These are phyloP conservation scores for Lasioglossum marginatum DNA, from an alignment of 2,888 invertebrate species.

Conservation along the genomic window DNA sequence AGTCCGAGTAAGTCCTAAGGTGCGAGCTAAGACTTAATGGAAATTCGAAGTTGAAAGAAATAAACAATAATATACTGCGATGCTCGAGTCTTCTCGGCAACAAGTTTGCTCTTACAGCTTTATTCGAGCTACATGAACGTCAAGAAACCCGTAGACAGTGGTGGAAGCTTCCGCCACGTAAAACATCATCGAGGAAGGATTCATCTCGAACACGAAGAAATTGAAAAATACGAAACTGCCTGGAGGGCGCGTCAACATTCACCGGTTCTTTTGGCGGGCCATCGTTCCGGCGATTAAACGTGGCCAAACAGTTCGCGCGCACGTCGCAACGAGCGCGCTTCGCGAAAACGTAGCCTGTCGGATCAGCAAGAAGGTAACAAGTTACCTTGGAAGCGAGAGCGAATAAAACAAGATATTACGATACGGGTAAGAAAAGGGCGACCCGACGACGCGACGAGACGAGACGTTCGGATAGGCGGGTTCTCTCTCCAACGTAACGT, in stretches of 20 bases:
- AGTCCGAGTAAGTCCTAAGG: neutral
- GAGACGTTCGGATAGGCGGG: constrained; percentile 55
- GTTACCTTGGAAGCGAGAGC: constrained; percentile 58
- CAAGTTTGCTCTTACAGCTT: neutral
- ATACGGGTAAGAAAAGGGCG: constrained; percentile 58
- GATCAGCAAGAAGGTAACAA: constrained; percentile 67
- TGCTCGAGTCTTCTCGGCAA: neutral
- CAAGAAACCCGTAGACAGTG: neutral
- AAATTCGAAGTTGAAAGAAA: neutral
- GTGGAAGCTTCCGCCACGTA: neutral
- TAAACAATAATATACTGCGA: neutral
- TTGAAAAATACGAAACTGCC: neutral
- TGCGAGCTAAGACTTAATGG: neutral
- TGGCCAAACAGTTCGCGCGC: constrained; percentile 13
- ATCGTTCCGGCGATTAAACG: constrained; percentile 11
- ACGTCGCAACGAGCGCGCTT: constrained; percentile 7
- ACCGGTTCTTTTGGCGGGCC: neutral
- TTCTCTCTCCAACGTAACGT: constrained; percentile 12
- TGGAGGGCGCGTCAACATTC: neutral
- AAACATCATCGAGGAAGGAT: neutral
- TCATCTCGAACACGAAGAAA: neutral
- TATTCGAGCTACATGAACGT: neutral
- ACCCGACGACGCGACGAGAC: constrained; percentile 26
- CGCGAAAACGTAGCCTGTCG: constrained; percentile 51
- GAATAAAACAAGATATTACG: constrained; percentile 73